These are phyloP conservation scores for Caenorhabditis japonica DNA, from an alignment of 2,888 invertebrate species.

Conservation along the genomic window DNA sequence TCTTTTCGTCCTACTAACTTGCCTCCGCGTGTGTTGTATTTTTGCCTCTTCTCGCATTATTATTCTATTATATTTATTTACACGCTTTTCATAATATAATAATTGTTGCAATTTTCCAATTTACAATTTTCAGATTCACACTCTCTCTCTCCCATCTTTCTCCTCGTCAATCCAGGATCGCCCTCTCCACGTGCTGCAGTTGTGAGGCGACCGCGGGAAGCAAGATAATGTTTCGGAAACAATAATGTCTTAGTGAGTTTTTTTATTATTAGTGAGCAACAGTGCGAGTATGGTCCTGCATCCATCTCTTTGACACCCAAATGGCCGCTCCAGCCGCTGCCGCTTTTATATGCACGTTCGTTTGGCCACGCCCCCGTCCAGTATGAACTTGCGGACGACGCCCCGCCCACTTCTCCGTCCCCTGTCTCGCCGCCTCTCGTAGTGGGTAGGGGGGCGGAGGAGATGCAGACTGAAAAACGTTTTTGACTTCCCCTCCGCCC, in stretches of 20 bases:
- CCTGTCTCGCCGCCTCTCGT: constrained; percentile 38
- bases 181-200: constrained; percentile 21
- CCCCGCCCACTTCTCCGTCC: constrained; percentile 48
- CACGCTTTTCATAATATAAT: no score
- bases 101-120: no score
- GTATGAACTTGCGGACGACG: constrained; percentile 50
- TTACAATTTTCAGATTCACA: no score
- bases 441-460: constrained; percentile 32
- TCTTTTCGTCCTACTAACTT: constrained; percentile 33
- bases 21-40: constrained; percentile 25
- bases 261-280: no score
- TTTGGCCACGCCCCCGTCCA: constrained; percentile 40
- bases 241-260: constrained; percentile 39
- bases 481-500: constrained; percentile 26
- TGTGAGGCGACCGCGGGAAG: constrained; percentile 30
- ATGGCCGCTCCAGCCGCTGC: constrained; percentile 35
- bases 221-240: constrained; percentile 45
- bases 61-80: no score
- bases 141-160: no score
- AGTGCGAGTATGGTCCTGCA: neutral
- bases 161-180: constrained; percentile 9
- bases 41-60: no score
- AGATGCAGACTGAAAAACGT: constrained; percentile 48
- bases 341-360: constrained; percentile 52
- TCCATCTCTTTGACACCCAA: constrained; percentile 16